Percentiles rank a stretch among this genome's conserved stretches.
phyloP scores from a whole-genome alignment of 2,113 vertebrate species.

The Polypterus senegalus region DNA sequence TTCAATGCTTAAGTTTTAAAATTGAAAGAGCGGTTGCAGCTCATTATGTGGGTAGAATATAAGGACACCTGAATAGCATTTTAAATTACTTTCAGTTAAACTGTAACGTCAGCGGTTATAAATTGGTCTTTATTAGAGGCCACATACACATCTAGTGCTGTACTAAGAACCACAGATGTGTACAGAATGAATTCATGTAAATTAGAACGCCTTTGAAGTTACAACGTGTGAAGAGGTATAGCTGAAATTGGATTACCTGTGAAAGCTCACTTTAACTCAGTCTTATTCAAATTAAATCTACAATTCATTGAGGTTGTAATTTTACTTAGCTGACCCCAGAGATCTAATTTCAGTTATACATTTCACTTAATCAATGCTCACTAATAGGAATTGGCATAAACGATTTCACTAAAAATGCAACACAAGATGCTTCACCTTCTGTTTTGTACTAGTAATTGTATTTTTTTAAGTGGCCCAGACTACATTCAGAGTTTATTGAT shows the following conservation, averaged over 20 bases:
- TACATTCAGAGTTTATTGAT: slow-evolving; percentile 74
- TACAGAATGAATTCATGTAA: background rate
- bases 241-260: too few relatives aligned
- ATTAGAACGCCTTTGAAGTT: background rate
- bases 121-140: too few relatives aligned
- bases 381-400: slow-evolving; percentile 63
- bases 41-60: too few relatives aligned
- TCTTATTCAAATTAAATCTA: slow-evolving; percentile 41
- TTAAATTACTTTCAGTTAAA: too few relatives aligned
- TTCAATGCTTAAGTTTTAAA: too few relatives aligned
- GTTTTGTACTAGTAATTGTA: slow-evolving; percentile 63
- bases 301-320: slow-evolving; percentile 41
- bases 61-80: too few relatives aligned
- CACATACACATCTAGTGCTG: too few relatives aligned
- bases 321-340: slow-evolving; percentile 33
- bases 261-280: slow-evolving; percentile 3
- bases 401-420: slow-evolving; percentile 60
- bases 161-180: too few relatives aligned
- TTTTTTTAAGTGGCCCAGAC: slow-evolving; percentile 64
- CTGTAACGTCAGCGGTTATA: too few relatives aligned
- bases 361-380: slow-evolving; percentile 67
- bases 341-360: slow-evolving; percentile 55
- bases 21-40: too few relatives aligned
- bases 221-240: too few relatives aligned
- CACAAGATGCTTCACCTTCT: slow-evolving; percentile 52